These are phyloP conservation scores for Hermatobates lingyangjiaoensis DNA, from an alignment of 1,140 invertebrate species.

Conservation along the genomic window DNA sequence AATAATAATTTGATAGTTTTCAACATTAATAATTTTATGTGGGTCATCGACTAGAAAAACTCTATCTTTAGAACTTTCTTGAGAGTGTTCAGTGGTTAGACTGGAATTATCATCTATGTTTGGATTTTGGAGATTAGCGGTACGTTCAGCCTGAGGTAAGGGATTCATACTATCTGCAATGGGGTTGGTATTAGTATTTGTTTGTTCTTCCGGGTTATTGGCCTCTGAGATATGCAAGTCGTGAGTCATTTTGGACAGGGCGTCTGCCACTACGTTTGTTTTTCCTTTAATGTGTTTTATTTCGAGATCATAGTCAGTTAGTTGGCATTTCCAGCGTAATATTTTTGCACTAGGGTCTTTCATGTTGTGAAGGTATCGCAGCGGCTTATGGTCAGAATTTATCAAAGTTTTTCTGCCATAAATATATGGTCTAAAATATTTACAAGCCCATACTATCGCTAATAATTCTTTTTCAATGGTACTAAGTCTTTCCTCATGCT, in stretches of 20 bases:
- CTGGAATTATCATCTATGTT: background rate
- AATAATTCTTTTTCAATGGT: constrained; percentile 28
- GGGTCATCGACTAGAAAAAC: background rate
- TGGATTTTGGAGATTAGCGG: no score
- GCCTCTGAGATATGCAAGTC: no score
- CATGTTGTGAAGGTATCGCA: constrained; percentile 24
- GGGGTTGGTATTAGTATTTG: no score
- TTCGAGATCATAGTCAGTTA: constrained; percentile 14
- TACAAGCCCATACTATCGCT: constrained; percentile 28
- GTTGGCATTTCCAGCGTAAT: constrained; percentile 13
- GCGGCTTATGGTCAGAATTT: constrained; percentile 29
- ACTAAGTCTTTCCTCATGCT: constrained; percentile 18
- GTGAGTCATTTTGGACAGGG: no score
- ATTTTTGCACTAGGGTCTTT: constrained; percentile 19
- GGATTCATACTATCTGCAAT: no score
- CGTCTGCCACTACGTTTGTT: constrained; percentile 20
- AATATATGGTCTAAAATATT: constrained; percentile 27
- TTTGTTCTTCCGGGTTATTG: no score
- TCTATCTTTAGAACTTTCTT: background rate
- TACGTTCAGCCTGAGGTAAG: no score
- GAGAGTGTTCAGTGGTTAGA: background rate
- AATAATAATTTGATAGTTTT: background rate
- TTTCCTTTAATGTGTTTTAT: constrained; percentile 16
- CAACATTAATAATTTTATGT: background rate
- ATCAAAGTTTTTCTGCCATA: constrained; percentile 27